A percentile compares a stretch with the other conserved stretches of the same genome.
phyloP scores from a whole-genome alignment of 2,888 invertebrate species.

The Petrolisthes manimaculis region DNA sequence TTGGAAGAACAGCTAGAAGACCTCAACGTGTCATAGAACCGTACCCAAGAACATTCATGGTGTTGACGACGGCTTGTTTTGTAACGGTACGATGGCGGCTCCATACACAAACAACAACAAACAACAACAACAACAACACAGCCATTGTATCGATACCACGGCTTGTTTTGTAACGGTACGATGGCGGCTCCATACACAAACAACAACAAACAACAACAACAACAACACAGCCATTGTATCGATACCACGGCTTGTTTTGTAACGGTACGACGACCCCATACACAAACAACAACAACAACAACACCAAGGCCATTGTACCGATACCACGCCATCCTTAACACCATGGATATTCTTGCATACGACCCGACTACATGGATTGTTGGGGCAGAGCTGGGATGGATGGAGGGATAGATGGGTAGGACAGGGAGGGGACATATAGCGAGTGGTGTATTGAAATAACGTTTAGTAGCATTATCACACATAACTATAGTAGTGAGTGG shows the following conservation, averaged over 20 bases:
- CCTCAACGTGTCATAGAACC: slow-evolving; percentile 66
- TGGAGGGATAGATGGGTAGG: not conserved
- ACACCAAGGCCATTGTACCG: too few species aligned
- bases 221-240: not conserved
- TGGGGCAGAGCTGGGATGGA: not conserved
- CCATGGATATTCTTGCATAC: too few species aligned
- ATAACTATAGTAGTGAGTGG: too few species aligned
- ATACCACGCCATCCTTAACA: too few species aligned
- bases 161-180: not conserved
- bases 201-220: too few species aligned
- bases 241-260: not conserved
- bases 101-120: not conserved
- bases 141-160: too few species aligned
- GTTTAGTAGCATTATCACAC: too few species aligned
- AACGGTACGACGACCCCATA: not conserved
- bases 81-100: not conserved
- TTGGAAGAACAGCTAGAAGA: slow-evolving; percentile 86
- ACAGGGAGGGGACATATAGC: too few species aligned
- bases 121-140: too few species aligned
- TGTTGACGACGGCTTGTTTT: not conserved
- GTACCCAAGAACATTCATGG: not conserved
- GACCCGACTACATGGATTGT: too few species aligned
- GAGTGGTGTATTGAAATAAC: too few species aligned
- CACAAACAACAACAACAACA: too few species aligned
- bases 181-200: not conserved